Conservation (phyloP, 2,888 invertebrate species). For the Coecobrya sp. region DNA sequence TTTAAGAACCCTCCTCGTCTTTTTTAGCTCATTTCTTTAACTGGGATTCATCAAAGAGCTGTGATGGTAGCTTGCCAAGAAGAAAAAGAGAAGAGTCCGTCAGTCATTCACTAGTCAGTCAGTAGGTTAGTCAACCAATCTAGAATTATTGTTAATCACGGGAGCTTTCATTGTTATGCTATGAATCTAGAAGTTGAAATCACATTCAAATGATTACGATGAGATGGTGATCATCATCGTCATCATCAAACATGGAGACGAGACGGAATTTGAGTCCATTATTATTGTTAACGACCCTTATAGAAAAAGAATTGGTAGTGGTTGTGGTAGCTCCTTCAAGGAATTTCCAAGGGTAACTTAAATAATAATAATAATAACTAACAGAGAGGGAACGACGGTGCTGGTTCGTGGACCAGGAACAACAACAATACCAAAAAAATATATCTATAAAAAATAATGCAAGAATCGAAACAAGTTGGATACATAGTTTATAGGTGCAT, state of each 20-base stretch:
- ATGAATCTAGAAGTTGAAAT: conserved; percentile 67
- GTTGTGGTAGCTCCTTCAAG: conserved; percentile 64
- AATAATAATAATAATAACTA: conserved; percentile 39
- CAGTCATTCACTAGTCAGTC: conserved; percentile 63
- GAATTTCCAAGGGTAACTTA: conserved; percentile 64
- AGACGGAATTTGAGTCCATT: conserved; percentile 78
- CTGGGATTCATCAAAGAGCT: conserved; percentile 75
- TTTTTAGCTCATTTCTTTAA: conserved; percentile 57
- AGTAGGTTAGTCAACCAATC: conserved; percentile 78
- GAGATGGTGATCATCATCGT: conserved; percentile 57
- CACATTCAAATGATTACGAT: conserved; percentile 57
- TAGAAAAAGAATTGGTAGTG: conserved; percentile 60
- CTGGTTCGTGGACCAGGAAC: conserved; percentile 67
- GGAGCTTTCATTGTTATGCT: conserved; percentile 69
- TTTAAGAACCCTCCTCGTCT: conserved; percentile 58
- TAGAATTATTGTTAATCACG: conserved; percentile 82
- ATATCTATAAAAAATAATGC: conserved; percentile 1
- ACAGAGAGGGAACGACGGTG: conserved; percentile 49
- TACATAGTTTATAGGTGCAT: not conserved
- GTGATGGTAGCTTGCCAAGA: conserved; percentile 12
- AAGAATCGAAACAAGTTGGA: conserved; percentile 24
- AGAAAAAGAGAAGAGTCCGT: not conserved
- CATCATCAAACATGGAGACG: conserved; percentile 72
- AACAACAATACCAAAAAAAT: conserved; percentile 60
- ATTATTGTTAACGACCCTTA: conserved; percentile 79